Base-by-base conservation (phyloP, 2,888 invertebrate species). In the Chalcosyrphus nemorum region DNA sequence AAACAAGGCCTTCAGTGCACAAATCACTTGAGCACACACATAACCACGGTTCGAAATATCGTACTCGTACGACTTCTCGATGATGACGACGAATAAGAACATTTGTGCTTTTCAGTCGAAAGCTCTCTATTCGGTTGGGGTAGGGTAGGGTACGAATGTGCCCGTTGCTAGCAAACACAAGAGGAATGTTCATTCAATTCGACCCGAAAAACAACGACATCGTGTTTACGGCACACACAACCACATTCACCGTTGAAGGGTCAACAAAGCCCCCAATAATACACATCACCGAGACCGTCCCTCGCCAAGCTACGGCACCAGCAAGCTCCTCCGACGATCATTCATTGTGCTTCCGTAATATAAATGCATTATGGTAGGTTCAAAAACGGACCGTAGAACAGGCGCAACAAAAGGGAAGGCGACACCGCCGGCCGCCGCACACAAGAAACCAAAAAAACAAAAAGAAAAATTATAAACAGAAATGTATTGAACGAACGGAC, bases 331-430 rank as follows among this genome's bases (percentile, higher is more conserved):
- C 38, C 66, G 32, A 7, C 57, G 57, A 66, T 66, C 76, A 68
- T 50, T 68, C 59, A 59, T 68, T 43, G 76, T 76, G 68, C 76
- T 76, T 76, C 61, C 76, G 50, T 76, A 76, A 76, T 57, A 59
- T 27, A 66, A 75, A 75, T 61, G 68, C 59, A 52, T 76, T 76
- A 76, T 68, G 76, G 76, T 76, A 76, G 76, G 76, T 76, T 61
- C 59, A 52, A 76, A 59, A 68, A 21, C 66, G 59, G 41, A 63
- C 35, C 15, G 19, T 56, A 17, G 56, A 47, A 52, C 24, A 29
- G 29, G 32, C n/a, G n/a, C 43, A 61, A 68, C 75, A 76, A 76
- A 76, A 66, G 75, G 57, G 29, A 68, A 76, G 68, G 68, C 52
- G 68, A 76, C 75, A 65, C 75, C 65, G 47, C n/a, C 21, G n/a